A percentile compares a stretch with the other conserved stretches of the same genome.
These are phyloP conservation scores for Apocrypta bakeri DNA, from an alignment of 1,140 invertebrate genomes.

Conservation along the genomic window DNA sequence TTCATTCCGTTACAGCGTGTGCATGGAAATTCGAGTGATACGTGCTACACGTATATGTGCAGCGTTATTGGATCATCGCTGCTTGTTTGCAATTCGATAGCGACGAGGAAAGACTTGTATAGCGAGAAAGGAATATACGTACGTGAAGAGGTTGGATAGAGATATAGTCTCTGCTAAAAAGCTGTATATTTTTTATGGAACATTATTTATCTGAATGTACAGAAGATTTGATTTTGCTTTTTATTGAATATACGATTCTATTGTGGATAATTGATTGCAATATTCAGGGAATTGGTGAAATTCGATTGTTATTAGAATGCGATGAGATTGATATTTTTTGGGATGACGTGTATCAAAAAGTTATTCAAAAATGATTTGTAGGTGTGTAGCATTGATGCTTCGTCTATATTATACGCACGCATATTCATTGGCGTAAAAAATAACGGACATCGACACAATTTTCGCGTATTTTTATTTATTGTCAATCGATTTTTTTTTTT, in stretches of 20 bases:
- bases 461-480: too few species aligned
- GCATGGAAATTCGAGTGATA: constrained; percentile 38
- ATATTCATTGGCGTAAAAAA: too few species aligned
- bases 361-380: too few species aligned
- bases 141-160: not conserved
- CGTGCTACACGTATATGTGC: not conserved
- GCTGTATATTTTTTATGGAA: not conserved
- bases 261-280: not conserved
- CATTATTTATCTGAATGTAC: not conserved
- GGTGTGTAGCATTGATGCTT: too few species aligned
- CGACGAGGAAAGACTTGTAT: not conserved
- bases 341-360: too few species aligned
- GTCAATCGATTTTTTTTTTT: too few species aligned
- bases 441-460: too few species aligned
- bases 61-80: constrained; percentile 45
- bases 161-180: not conserved
- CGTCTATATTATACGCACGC: too few species aligned
- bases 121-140: not conserved
- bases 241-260: not conserved
- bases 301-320: not conserved
- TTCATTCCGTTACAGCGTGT: constrained; percentile 15
- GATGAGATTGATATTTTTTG: not conserved
- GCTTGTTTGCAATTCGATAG: constrained; percentile 51
- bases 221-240: not conserved
- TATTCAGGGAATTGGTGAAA: not conserved